Conservation (phyloP, 2,113 vertebrate genomes). For the Scatophagus argus region DNA sequence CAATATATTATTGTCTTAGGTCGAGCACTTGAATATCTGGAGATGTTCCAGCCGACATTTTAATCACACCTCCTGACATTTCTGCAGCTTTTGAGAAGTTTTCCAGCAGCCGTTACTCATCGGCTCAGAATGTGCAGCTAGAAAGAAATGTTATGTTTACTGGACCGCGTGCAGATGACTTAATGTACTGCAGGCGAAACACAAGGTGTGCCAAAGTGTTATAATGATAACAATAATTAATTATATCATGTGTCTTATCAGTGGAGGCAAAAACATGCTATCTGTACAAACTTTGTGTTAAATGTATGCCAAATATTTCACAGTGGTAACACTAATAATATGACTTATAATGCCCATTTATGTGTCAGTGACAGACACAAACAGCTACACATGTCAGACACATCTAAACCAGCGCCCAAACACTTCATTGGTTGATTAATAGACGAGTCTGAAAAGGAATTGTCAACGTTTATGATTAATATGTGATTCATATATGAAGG, state of each 20-base stretch:
- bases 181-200: constrained; percentile 11
- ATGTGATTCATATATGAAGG: neutral
- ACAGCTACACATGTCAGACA: no score
- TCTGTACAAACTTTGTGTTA: neutral
- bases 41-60: constrained; percentile 34
- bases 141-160: constrained; percentile 14
- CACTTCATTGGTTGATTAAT: neutral
- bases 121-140: constrained; percentile 5
- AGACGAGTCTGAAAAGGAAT: neutral
- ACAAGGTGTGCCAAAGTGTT: neutral
- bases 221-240: no score
- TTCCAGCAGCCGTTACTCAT: constrained; percentile 22
- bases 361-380: neutral
- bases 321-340: neutral
- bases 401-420: neutral
- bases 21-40: constrained; percentile 21
- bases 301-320: neutral
- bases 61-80: constrained; percentile 50
- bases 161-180: constrained; percentile 7
- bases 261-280: neutral
- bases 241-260: constrained; percentile 2
- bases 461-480: neutral
- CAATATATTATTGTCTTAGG: neutral
- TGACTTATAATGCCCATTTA: neutral
- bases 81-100: constrained; percentile 37